Evolutionary conservation across 2,113 vertebrate species (phyloP).

Genomic region (Tupaia tana): DNA sequence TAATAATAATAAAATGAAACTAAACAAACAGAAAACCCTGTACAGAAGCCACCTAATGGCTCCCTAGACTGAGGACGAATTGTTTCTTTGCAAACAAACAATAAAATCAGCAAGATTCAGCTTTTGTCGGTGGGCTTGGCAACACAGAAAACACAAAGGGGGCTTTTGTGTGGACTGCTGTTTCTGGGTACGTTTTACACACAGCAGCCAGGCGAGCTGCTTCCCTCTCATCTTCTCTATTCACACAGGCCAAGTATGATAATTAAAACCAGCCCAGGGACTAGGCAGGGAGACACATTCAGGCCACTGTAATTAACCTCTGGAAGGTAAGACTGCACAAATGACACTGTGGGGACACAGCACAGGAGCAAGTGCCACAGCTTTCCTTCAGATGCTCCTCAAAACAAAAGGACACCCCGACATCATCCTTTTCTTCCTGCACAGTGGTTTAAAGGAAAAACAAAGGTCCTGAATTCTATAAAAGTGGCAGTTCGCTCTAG

Average conservation of each 20-base stretch:
- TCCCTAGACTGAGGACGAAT: constrained; percentile 67
- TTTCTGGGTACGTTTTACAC: constrained; percentile 65
- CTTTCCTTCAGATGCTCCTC: constrained; percentile 38
- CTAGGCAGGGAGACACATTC: constrained; percentile 64
- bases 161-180: constrained; percentile 75
- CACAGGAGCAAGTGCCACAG: constrained; percentile 64
- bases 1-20: constrained; percentile 20
- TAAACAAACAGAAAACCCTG: constrained; percentile 56
- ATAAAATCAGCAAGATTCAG: constrained; percentile 75
- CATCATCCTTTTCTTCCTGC: constrained; percentile 62
- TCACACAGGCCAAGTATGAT: constrained; percentile 71
- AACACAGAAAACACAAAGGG: constrained; percentile 79
- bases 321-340: constrained; percentile 71
- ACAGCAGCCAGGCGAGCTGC: constrained; percentile 55
- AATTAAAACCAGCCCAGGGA: constrained; percentile 85
- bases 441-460: constrained; percentile 63
- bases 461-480: background rate
- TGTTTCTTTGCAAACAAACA: constrained; percentile 76
- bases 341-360: constrained; percentile 64
- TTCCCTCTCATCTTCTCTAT: constrained; percentile 62
- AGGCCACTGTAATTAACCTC: constrained; percentile 85
- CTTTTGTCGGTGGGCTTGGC: constrained; percentile 71
- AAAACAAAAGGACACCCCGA: constrained; percentile 37
- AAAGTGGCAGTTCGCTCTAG: background rate
- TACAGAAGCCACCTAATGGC: constrained; percentile 64